phyloP scores from a whole-genome alignment of 2,797 vertebrate species.

The Buphagus erythrorhynchus region DNA sequence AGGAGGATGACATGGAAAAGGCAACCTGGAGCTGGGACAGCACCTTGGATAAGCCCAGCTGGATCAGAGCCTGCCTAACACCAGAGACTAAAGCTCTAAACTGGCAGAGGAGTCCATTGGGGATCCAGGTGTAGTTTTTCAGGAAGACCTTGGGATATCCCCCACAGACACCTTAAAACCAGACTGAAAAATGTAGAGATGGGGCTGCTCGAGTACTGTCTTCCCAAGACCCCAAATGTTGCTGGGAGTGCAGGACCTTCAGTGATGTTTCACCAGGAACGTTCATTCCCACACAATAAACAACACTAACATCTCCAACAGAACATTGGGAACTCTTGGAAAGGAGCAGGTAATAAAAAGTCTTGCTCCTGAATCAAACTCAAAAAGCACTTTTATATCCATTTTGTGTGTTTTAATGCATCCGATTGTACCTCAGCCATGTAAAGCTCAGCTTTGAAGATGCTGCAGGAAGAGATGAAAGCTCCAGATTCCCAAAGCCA shows the following conservation, averaged over 20 bases:
- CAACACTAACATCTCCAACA: too few species aligned
- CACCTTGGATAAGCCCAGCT: background rate
- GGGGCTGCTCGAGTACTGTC: background rate
- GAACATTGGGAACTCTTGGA: background rate
- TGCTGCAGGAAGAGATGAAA: background rate
- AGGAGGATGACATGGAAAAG: background rate
- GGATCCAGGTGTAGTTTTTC: background rate
- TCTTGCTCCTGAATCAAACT: background rate
- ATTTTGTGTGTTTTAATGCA: background rate
- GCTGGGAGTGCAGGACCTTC: background rate
- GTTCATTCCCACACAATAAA: background rate
- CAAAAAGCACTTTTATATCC: background rate
- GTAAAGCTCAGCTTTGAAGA: background rate
- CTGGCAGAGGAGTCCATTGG: accelerated
- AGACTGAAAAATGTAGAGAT: background rate
- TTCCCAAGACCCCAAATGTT: background rate
- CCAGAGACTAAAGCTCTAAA: background rate
- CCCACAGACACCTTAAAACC: background rate
- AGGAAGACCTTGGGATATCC: background rate
- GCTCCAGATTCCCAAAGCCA: background rate
- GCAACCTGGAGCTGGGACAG: accelerated
- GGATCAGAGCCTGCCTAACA: background rate
- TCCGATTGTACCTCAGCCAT: accelerated
- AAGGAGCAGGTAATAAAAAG: background rate
- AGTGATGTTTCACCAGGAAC: background rate